Evolutionary conservation across 1,140 invertebrate genomes (phyloP).

Genomic region (Ceratitis capitata): DNA sequence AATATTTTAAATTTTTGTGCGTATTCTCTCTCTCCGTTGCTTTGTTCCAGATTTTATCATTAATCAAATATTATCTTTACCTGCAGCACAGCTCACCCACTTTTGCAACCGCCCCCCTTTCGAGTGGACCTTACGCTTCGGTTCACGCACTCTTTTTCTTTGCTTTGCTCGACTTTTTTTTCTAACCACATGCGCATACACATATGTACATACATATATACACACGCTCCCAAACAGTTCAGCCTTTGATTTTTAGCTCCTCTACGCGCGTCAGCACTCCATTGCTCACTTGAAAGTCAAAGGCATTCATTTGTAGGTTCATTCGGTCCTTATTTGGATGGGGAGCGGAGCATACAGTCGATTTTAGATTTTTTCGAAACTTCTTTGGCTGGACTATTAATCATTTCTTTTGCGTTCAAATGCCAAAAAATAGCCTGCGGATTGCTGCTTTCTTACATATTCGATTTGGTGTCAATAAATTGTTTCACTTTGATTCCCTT

Average conservation of each 20-base stretch:
- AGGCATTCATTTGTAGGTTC: background rate
- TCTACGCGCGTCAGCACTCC: background rate
- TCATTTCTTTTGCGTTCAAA: conserved; percentile 35
- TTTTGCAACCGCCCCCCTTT: background rate
- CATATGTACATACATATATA: background rate
- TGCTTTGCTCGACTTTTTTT: no score
- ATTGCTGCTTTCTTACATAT: conserved; percentile 11
- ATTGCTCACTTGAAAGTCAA: background rate
- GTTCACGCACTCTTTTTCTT: background rate
- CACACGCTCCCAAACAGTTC: background rate
- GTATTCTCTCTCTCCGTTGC: background rate
- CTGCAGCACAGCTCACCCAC: conserved; percentile 13
- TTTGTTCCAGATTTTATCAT: conserved; percentile 39
- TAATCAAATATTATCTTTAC: conserved; percentile 40
- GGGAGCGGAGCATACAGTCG: no score
- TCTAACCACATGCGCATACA: no score
- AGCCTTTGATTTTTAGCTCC: background rate
- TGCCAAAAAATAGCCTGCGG: conserved; percentile 38
- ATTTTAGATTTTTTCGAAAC: background rate
- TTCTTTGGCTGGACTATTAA: conserved; percentile 15
- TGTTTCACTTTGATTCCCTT: conserved; percentile 50
- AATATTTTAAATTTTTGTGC: background rate
- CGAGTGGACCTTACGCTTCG: background rate
- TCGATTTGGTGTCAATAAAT: conserved; percentile 64
- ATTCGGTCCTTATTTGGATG: background rate